phyloP scores from a whole-genome alignment of 1,140 invertebrate genomes.

The Carposina sasakii region DNA sequence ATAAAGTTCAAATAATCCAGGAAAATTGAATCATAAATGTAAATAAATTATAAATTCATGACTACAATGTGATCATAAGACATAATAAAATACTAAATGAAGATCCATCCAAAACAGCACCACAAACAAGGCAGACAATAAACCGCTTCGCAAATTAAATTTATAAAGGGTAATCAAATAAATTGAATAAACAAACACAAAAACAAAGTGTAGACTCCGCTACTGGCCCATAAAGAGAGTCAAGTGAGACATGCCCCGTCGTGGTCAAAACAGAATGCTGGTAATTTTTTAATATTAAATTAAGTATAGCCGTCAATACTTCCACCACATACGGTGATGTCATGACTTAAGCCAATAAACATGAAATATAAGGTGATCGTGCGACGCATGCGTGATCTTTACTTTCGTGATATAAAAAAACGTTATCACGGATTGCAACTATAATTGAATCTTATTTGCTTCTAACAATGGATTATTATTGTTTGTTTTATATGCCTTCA shows the following conservation, averaged over 20 bases:
- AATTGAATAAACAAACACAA: slow-evolving; percentile 25
- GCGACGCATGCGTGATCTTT: slow-evolving; percentile 43
- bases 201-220: slow-evolving; percentile 24
- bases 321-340: slow-evolving; percentile 52
- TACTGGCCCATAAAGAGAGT: slow-evolving; percentile 32
- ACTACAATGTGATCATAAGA: too few relatives aligned
- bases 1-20: too few relatives aligned
- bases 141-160: too few relatives aligned
- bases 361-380: slow-evolving; percentile 54
- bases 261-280: slow-evolving; percentile 45
- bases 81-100: too few relatives aligned
- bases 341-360: slow-evolving; percentile 62
- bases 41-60: too few relatives aligned
- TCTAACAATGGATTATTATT: too few relatives aligned
- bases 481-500: too few relatives aligned
- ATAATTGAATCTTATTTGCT: too few relatives aligned
- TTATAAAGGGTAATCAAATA: slow-evolving; percentile 21
- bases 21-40: too few relatives aligned
- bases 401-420: slow-evolving; percentile 38
- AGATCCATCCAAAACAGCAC: too few relatives aligned
- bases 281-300: slow-evolving; percentile 47
- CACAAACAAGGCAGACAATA: too few relatives aligned
- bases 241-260: slow-evolving; percentile 32
- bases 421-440: too few relatives aligned
- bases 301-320: slow-evolving; percentile 39